Evolutionary conservation across 2,113 vertebrate genomes (phyloP).

Genomic region (Nerophis lumbriciformis): DNA sequence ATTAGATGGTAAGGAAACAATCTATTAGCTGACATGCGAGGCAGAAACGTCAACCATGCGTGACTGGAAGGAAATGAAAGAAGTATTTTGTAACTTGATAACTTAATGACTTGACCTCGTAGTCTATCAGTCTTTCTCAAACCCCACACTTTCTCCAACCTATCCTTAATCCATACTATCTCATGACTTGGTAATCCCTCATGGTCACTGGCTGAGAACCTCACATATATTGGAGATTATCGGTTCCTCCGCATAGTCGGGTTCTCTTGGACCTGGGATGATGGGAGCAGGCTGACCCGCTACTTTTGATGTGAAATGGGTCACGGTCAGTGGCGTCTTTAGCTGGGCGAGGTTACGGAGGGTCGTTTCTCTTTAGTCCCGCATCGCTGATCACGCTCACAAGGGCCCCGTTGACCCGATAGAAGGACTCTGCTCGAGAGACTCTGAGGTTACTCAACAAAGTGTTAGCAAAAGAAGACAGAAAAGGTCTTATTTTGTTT

Average conservation of each 20-base stretch:
- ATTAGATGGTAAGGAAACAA: constrained; percentile 5
- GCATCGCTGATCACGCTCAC: constrained; percentile 32
- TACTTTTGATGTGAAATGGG: constrained; percentile 49
- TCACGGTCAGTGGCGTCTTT: constrained; percentile 31
- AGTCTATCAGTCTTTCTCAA: constrained; percentile 1
- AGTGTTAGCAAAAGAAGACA: not conserved
- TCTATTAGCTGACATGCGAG: constrained; percentile 30
- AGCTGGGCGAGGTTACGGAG: constrained; percentile 26
- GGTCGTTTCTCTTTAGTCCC: constrained; percentile 36
- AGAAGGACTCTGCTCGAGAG: not conserved
- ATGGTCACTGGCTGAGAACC: constrained; percentile 27
- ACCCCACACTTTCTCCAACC: not conserved
- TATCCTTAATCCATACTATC: constrained; percentile 51
- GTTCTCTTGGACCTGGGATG: not conserved
- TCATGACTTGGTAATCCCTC: constrained; percentile 55
- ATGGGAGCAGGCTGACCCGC: constrained; percentile 40
- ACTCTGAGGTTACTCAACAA: constrained; percentile 9
- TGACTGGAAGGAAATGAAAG: constrained; percentile 28
- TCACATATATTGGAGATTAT: constrained; percentile 35
- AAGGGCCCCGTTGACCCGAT: constrained; percentile 27
- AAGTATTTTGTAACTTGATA: constrained; percentile 45
- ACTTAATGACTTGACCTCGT: constrained; percentile 44
- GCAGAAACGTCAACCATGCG: constrained; percentile 31
- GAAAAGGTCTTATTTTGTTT: not conserved
- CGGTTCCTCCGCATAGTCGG: constrained; percentile 22